Evolutionary conservation across 1,140 invertebrate species (phyloP).

Genomic region (Mactra quadrangularis): DNA sequence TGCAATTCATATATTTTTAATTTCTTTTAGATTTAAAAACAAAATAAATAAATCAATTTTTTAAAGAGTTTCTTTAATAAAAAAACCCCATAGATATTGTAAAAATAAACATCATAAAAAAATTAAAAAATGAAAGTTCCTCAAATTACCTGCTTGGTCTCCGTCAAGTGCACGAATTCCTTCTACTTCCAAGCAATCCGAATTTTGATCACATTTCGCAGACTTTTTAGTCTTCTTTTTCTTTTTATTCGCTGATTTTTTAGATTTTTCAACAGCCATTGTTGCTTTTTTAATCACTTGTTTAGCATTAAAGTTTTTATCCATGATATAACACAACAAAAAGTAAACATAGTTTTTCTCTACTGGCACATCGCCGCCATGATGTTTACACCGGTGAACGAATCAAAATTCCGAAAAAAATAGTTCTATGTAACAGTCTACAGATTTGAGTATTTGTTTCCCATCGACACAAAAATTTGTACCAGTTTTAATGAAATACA

Average conservation of each 20-base stretch:
- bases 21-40: too few relatives aligned
- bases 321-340: constrained; percentile 11
- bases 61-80: too few relatives aligned
- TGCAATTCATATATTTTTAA: too few relatives aligned
- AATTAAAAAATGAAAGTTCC: too few relatives aligned
- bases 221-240: constrained; percentile 53
- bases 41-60: too few relatives aligned
- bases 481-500: too few relatives aligned
- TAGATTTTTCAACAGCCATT: constrained; percentile 48
- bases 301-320: constrained; percentile 59
- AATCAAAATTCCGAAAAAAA: background rate
- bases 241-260: constrained; percentile 56
- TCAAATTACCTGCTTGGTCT: constrained; percentile 17
- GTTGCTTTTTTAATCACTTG: constrained; percentile 31
- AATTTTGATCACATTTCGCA: constrained; percentile 51
- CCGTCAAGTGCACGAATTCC: constrained; percentile 42
- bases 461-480: background rate
- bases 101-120: too few relatives aligned
- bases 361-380: constrained; percentile 23
- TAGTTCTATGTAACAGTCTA: background rate
- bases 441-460: background rate
- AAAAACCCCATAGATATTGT: too few relatives aligned
- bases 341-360: background rate
- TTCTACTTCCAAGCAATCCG: constrained; percentile 52
- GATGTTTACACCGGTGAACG: constrained; percentile 52